Conservation (phyloP, 2,797 vertebrate species). For the Halcyon smyrnensis region DNA sequence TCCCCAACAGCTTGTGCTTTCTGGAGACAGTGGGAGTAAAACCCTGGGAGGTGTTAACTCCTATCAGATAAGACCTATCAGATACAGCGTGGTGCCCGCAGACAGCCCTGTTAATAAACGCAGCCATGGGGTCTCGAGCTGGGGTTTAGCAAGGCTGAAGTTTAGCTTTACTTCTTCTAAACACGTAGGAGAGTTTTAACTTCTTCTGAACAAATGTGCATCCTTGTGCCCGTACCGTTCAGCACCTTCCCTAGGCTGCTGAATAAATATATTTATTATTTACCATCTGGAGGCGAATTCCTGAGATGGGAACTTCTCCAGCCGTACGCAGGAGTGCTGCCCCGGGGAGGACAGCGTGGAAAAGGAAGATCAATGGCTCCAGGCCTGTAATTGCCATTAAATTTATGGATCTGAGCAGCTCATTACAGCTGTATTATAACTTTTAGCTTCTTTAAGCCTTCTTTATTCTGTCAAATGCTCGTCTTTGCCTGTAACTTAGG, state of each 20-base stretch:
- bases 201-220: too few relatives aligned
- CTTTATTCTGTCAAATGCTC: constrained; percentile 8
- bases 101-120: background rate
- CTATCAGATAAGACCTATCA: background rate
- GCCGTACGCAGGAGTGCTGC: background rate
- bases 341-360: background rate
- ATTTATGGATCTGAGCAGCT: background rate
- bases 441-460: constrained; percentile 12
- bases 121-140: rapidly evolving
- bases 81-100: background rate
- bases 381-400: background rate
- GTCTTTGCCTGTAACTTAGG: background rate
- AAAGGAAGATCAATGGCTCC: background rate
- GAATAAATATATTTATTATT: background rate
- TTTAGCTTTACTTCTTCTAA: background rate
- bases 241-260: background rate
- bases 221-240: background rate
- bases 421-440: background rate
- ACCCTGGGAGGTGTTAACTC: background rate
- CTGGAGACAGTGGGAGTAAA: background rate
- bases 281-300: background rate
- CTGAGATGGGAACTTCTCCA: background rate
- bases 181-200: background rate
- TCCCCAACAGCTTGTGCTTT: background rate
- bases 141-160: rapidly evolving